These are phyloP conservation scores for Musca domestica DNA, from an alignment of 1,140 invertebrate genomes.

Conservation along the genomic window DNA sequence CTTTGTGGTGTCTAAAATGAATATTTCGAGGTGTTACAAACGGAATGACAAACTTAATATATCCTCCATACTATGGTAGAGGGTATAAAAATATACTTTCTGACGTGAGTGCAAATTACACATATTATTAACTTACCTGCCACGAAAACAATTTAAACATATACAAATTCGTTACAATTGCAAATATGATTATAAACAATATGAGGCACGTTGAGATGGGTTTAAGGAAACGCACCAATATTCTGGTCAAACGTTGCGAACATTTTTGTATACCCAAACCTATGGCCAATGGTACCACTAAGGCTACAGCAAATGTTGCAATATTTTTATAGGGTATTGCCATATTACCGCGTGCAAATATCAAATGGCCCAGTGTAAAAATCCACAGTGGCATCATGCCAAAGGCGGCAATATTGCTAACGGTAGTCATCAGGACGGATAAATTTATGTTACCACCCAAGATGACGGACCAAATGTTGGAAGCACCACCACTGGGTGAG, in stretches of 20 bases:
- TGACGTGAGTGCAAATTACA: too few species aligned
- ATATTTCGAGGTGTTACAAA: too few species aligned
- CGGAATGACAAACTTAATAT: too few species aligned
- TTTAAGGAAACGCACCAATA: conserved; percentile 76
- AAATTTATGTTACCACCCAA: conserved; percentile 84
- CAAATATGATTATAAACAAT: conserved; percentile 85
- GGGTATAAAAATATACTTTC: too few species aligned
- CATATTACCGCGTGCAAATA: conserved; percentile 68
- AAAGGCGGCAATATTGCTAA: conserved; percentile 77
- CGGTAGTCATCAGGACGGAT: conserved; percentile 86
- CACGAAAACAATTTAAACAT: conserved; percentile 87
- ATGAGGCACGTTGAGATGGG: conserved; percentile 80
- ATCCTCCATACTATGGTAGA: too few species aligned
- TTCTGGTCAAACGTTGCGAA: conserved; percentile 63
- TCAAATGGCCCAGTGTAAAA: conserved; percentile 77
- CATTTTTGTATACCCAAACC: conserved; percentile 72
- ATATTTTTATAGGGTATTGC: conserved; percentile 81
- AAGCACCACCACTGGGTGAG: conserved; percentile 84
- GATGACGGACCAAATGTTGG: conserved; percentile 89
- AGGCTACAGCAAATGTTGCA: conserved; percentile 67
- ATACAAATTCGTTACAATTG: conserved; percentile 84
- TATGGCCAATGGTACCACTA: conserved; percentile 78
- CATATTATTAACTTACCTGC: conserved; percentile 62
- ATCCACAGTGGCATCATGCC: conserved; percentile 94
- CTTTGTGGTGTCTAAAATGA: too few species aligned